Evolutionary conservation across 2,113 vertebrate species (phyloP), one percentile per base, ranked within the genome.

Genomic region (Aegithalos caudatus): DNA sequence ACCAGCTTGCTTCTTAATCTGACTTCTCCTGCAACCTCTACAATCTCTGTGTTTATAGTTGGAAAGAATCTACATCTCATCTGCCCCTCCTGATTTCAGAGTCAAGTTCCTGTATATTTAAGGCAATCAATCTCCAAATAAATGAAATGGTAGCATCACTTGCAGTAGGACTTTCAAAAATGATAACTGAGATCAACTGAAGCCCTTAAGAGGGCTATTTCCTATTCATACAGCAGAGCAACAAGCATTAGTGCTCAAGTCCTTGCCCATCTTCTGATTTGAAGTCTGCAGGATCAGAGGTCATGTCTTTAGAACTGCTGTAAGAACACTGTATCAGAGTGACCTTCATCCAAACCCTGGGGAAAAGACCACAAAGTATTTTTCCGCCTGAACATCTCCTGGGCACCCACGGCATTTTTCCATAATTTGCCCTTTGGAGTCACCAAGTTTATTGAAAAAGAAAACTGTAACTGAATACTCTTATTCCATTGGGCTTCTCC

Each of bases 321-420:
- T 48, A 86, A 83, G 89, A 95, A 82, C 78, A 62, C 13, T 74
- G n/a, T 60, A 42, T 93, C 67, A 10, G 1, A 5, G 44, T 96
- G 88, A 96, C 95, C 94, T 95, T 96, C 94, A 93, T 88, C 67
- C 88, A 96, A 80, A 96, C 92, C 94, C 96, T 85, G 79, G n/a
- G 74, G 91, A 91, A 83, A 88, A 87, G 92, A 92, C 58, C 83
- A 95, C 86, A 66, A 90, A 90, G 60, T 85, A 80, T 94, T 96
- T 96, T 95, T 96, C 95, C 94, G 2, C 61, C 85, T 86, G 81
- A 95, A 73, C 81, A 96, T 97, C 96, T 79, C 83, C 60, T 42
- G 42, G 87, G 76, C 86, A 95, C 96, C 95, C 95, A 95, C 67
- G 96, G 95, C 96, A 97, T 97, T 97, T 97, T 97, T 97, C 97